These are phyloP conservation scores for Trilocha varians DNA, from an alignment of 2,888 invertebrate species.

Conservation along the genomic window DNA sequence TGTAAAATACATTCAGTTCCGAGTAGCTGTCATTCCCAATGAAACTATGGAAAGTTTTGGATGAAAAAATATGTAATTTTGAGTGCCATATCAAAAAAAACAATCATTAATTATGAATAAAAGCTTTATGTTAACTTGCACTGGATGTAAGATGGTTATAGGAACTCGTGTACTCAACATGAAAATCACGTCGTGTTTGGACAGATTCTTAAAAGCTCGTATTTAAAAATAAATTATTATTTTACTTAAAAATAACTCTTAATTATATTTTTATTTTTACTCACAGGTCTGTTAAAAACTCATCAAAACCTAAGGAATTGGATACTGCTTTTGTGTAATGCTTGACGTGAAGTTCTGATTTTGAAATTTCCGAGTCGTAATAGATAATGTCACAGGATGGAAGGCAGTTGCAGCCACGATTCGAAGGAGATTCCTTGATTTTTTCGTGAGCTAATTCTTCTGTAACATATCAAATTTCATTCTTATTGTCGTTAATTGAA, in stretches of 20 bases:
- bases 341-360: conserved; percentile 64
- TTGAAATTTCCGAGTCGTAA: conserved; percentile 77
- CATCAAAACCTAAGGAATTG: neutral
- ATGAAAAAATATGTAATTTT: no score
- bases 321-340: neutral
- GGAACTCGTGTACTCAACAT: no score
- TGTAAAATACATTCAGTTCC: neutral
- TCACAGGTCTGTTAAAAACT: neutral
- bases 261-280: neutral
- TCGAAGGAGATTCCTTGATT: neutral
- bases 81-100: no score
- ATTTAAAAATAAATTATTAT: no score
- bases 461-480: no score
- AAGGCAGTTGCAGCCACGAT: conserved; percentile 19
- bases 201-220: no score
- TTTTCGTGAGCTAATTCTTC: conserved; percentile 6
- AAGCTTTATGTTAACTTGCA: no score
- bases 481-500: no score
- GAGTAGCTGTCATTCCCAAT: neutral
- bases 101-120: no score
- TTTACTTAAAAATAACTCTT: neutral
- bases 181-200: no score
- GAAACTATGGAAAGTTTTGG: no score
- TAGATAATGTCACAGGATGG: conserved; percentile 71
- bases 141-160: no score